Base-by-base conservation (phyloP, 2,113 vertebrate species). In the Albula goreensis region DNA sequence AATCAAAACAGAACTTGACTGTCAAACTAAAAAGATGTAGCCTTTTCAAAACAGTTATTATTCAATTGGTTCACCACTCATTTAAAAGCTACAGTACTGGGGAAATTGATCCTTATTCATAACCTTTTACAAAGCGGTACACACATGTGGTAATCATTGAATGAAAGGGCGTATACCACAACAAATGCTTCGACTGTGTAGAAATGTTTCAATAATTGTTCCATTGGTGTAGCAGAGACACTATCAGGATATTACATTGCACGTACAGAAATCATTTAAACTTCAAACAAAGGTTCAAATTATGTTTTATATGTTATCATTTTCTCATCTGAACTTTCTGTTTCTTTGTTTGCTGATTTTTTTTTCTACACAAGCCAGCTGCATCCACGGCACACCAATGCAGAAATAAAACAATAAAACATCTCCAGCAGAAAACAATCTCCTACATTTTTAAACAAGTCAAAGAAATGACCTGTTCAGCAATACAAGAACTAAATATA, bases 371-470 rank as follows among this genome's bases (percentile, higher is more conserved):
- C n/a, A 22, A 50, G 49, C 49, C 41, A 41, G n/a, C 25, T 79
- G 25, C 6, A 31, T 79, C 78, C 49, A 50, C 80, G 52, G 50
- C 3, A 22, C 80, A 51, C 80, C 12, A n/a, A 22, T 12, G 50
- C 50, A 52, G n/a, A 19, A 51, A 51, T 15, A 52, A 79, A 81
- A 60, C 22, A 83, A 63, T 31, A 82, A 52, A 53, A 63, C 7
- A 56, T 57, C 51, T 57, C 80, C 80, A 77, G 85, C n/a, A 53
- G 60, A 60, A 53, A 70, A 49, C 78, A 51, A 53, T 50, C n/a
- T 50, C 19, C 41, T 77, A 31, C 49, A 77, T 53, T 50, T 84
- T 77, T 49, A 84, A 70, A 17, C 78, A n/a, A 50, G 63, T 82
- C 63, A 25, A 49, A 51, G 17, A 13, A 22, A 81, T 56, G 49